These are phyloP conservation scores for Cecropterus lyciades DNA, from an alignment of 1,140 invertebrate species.

Conservation along the genomic window DNA sequence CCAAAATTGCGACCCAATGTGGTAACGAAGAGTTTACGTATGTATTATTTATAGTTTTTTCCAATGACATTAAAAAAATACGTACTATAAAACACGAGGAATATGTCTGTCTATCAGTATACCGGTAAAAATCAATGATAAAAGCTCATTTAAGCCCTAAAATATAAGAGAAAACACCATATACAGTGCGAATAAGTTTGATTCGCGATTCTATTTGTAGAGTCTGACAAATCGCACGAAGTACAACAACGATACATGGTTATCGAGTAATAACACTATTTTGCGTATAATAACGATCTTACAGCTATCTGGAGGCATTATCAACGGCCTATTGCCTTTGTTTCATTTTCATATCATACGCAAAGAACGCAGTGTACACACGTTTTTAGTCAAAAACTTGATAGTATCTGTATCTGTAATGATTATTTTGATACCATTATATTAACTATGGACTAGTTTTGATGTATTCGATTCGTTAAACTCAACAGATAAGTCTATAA, in stretches of 20 bases:
- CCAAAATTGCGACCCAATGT: slow-evolving; percentile 5
- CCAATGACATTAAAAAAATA: slow-evolving; percentile 14
- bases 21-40: slow-evolving; percentile 18
- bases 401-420: background rate
- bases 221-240: slow-evolving; percentile 41
- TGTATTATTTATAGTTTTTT: slow-evolving; percentile 28
- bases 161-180: slow-evolving; percentile 11
- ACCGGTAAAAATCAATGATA: background rate
- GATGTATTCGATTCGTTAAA: background rate
- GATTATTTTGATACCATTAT: background rate
- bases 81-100: background rate
- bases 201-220: slow-evolving; percentile 49
- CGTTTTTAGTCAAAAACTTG: slow-evolving; percentile 13
- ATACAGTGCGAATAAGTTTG: slow-evolving; percentile 4
- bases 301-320: slow-evolving; percentile 23
- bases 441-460: background rate
- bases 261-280: slow-evolving; percentile 34
- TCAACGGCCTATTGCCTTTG: slow-evolving; percentile 39
- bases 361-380: slow-evolving; percentile 1
- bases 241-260: slow-evolving; percentile 34
- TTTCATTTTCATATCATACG: slow-evolving; percentile 14
- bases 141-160: background rate
- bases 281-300: slow-evolving; percentile 5
- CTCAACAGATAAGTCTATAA: slow-evolving; percentile 15
- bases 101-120: background rate